A percentile compares a stretch with the other conserved stretches of the same genome.
Conservation (phyloP, 2,113 vertebrate species). For the Hemibagrus wyckioides region DNA sequence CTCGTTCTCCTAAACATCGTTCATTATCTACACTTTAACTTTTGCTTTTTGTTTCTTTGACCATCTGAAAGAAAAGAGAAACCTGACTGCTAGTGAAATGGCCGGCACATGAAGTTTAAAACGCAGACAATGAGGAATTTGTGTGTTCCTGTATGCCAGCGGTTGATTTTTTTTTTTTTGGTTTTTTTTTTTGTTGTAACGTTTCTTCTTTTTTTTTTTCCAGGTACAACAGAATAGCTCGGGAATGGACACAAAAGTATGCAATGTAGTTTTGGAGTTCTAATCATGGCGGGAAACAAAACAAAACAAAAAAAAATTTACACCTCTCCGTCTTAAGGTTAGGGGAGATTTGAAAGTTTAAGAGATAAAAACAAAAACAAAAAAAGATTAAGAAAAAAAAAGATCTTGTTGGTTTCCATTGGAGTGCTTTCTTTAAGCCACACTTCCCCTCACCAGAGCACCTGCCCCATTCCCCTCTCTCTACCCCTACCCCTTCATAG, state of each 20-base stretch:
- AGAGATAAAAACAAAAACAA: slow-evolving; percentile 82
- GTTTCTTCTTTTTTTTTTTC: slow-evolving; percentile 48
- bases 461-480: slow-evolving; percentile 62
- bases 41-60: background rate
- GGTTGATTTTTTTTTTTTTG: background rate
- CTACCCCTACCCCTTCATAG: slow-evolving; percentile 44
- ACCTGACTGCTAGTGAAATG: background rate
- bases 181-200: background rate
- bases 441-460: slow-evolving; percentile 73
- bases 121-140: background rate
- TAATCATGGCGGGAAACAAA: slow-evolving; percentile 77
- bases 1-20: background rate
- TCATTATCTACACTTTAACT: background rate
- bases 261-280: slow-evolving; percentile 94
- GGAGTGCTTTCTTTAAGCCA: slow-evolving; percentile 99
- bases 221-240: slow-evolving; percentile 99
- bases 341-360: slow-evolving; percentile 93
- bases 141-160: background rate
- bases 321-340: slow-evolving; percentile 92
- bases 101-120: background rate
- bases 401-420: slow-evolving; percentile 96
- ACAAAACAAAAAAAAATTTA: slow-evolving; percentile 31
- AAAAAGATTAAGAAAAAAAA: slow-evolving; percentile 79
- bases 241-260: slow-evolving; percentile 99
- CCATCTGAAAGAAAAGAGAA: background rate